A percentile compares a stretch with the other conserved stretches of the same genome.
phyloP scores from a whole-genome alignment of 2,888 invertebrate genomes.

The Aphrophora alni region DNA sequence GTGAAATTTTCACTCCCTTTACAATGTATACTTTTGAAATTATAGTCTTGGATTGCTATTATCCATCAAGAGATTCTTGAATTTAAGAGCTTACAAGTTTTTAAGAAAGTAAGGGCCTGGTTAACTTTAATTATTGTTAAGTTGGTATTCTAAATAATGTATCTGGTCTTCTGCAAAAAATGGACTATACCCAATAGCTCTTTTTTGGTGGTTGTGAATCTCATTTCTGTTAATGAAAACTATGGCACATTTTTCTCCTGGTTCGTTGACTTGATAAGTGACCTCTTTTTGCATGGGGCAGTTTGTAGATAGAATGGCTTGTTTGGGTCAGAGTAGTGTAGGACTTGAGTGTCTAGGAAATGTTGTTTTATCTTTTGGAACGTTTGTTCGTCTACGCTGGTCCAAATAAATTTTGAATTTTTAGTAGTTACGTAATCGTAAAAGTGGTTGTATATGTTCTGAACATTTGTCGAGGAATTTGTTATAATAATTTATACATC shows the following conservation, averaged over 20 bases:
- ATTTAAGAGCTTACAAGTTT: conserved; percentile 16
- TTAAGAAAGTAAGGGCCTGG: conserved; percentile 11
- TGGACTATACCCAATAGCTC: background rate
- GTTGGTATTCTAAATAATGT: background rate
- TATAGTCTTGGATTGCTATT: background rate
- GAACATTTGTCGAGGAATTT: conserved; percentile 20
- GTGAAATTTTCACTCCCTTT: background rate
- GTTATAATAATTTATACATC: conserved; percentile 14
- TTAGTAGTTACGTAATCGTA: background rate
- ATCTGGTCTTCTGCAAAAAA: background rate
- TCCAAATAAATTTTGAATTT: conserved; percentile 9
- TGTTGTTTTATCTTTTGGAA: background rate
- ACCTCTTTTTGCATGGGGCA: background rate
- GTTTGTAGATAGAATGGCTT: conserved; percentile 11
- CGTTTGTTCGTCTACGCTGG: background rate
- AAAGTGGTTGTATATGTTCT: background rate
- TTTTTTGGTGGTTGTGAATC: background rate
- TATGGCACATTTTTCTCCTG: too few species aligned
- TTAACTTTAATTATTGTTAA: background rate
- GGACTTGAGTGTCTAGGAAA: background rate
- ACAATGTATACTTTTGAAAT: too few species aligned
- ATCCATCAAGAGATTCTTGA: background rate
- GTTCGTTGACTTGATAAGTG: too few species aligned
- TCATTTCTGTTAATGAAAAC: background rate
- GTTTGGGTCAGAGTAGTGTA: background rate